phyloP scores from a whole-genome alignment of 2,113 vertebrate genomes.

The Entelurus aequoreus region DNA sequence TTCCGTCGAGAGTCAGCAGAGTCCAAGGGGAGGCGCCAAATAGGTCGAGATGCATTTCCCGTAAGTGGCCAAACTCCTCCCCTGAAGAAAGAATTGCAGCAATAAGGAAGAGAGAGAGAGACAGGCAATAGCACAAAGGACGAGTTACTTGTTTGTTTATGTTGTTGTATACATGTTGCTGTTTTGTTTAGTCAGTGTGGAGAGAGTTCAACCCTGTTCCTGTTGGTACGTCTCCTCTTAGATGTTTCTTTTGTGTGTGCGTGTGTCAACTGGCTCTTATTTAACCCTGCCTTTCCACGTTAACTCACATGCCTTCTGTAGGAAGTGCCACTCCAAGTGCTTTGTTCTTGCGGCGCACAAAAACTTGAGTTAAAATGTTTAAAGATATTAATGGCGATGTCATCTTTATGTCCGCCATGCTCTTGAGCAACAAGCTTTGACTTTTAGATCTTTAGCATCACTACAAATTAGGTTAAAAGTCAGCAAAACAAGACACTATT shows the following conservation, averaged over 20 bases:
- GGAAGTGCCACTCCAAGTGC: conserved; percentile 44
- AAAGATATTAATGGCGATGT: background rate
- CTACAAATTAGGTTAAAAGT: background rate
- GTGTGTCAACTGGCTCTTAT: conserved; percentile 6
- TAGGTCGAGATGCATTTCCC: conserved; percentile 67
- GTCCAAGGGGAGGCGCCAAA: conserved; percentile 27
- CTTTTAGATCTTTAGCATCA: background rate
- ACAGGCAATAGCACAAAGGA: conserved; percentile 23
- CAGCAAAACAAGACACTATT: background rate
- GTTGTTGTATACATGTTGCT: conserved; percentile 13
- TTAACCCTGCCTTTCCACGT: conserved; percentile 34
- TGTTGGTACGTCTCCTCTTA: conserved; percentile 34
- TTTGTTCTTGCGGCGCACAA: conserved; percentile 2
- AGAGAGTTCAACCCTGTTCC: conserved; percentile 20
- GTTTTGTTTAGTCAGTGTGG: conserved; percentile 6
- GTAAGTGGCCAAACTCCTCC: conserved; percentile 66
- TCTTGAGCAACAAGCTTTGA: background rate
- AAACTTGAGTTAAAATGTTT: background rate
- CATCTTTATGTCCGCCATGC: background rate
- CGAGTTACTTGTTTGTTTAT: conserved; percentile 12
- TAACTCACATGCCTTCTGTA: conserved; percentile 40
- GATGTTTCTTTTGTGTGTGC: conserved; percentile 33
- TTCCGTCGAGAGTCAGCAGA: conserved; percentile 8
- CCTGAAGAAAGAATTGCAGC: conserved; percentile 35
- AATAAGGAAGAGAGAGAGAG: conserved; percentile 23